Conservation (phyloP, 2,888 invertebrate genomes). For the Macrosoma leucophasiata region DNA sequence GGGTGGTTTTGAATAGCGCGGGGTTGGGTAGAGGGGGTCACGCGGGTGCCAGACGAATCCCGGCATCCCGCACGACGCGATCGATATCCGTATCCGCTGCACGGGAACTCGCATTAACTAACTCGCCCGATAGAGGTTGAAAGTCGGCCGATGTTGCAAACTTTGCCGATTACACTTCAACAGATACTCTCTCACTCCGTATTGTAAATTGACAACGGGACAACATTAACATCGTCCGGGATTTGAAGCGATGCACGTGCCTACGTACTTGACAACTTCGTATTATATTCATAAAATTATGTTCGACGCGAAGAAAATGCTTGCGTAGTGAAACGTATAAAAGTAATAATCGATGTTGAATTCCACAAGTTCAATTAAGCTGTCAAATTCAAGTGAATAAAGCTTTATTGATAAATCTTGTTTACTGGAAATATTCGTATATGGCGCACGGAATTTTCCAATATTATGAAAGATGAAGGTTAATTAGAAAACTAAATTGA, state of each 20-base stretch:
- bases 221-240: no score
- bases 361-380: no score
- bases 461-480: no score
- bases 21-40: constrained; percentile 44
- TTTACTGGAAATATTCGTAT: no score
- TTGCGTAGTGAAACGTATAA: constrained; percentile 1
- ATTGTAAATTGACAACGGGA: constrained; percentile 54
- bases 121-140: constrained; percentile 57
- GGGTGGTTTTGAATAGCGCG: constrained; percentile 31
- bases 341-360: no score
- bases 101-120: constrained; percentile 68
- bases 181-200: constrained; percentile 48
- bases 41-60: constrained; percentile 66
- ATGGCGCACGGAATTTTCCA: no score
- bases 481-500: no score
- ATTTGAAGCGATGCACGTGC: no score
- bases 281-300: constrained; percentile 22
- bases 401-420: no score
- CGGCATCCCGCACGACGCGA: constrained; percentile 65
- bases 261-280: no score
- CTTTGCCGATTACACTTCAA: constrained; percentile 64
- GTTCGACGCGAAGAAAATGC: constrained; percentile 8
- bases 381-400: no score
- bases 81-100: constrained; percentile 67
- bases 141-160: constrained; percentile 68